These are phyloP conservation scores for Lordiphosa stackelbergi DNA, from an alignment of 1,140 invertebrate species.

Conservation along the genomic window DNA sequence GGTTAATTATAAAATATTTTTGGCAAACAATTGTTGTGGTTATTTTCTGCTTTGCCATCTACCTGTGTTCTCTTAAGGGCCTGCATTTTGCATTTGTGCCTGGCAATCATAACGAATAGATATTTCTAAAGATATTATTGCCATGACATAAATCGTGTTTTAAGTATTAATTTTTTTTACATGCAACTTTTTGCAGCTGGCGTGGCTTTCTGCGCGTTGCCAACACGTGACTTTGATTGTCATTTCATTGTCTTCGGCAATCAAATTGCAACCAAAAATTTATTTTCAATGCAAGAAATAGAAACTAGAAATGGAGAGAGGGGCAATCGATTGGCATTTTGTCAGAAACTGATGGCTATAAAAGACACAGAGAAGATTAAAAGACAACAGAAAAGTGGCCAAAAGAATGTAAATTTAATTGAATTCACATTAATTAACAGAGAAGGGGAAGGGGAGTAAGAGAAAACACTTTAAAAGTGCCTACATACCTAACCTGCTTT, in stretches of 20 bases:
- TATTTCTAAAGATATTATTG: constrained; percentile 34
- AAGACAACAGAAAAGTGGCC: constrained; percentile 15
- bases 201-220: constrained; percentile 13
- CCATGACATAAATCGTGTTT: constrained; percentile 44
- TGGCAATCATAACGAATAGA: constrained; percentile 60
- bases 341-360: constrained; percentile 38
- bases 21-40: constrained; percentile 40
- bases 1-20: constrained; percentile 35
- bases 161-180: constrained; percentile 19
- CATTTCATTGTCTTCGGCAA: constrained; percentile 71
- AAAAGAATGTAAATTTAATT: constrained; percentile 3
- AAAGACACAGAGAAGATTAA: constrained; percentile 17
- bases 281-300: constrained; percentile 17
- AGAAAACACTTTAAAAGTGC: no score
- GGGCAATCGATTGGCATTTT: constrained; percentile 48
- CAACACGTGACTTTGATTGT: constrained; percentile 71
- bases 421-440: background rate
- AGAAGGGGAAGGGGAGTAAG: no score
- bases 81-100: constrained; percentile 46
- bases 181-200: constrained; percentile 59
- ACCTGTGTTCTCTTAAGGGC: constrained; percentile 20
- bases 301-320: background rate
- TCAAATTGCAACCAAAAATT: constrained; percentile 54
- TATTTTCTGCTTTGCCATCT: constrained; percentile 7
- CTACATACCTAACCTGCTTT: no score